Evolutionary conservation across 1,140 invertebrate species (phyloP), one percentile per base, ranked within the genome.

Genomic region (Helicoverpa armigera): DNA sequence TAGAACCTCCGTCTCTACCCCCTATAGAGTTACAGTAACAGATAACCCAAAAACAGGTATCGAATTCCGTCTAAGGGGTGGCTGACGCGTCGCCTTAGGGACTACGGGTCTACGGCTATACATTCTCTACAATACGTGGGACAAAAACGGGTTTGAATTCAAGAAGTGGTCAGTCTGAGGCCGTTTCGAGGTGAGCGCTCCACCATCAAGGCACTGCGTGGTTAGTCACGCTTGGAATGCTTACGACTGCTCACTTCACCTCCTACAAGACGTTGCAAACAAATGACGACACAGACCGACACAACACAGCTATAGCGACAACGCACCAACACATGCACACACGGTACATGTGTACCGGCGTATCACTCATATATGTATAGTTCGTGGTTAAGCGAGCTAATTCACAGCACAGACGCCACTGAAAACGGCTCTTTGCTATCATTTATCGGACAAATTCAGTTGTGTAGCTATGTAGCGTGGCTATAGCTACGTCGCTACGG

Each of bases 211-310:
- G 85, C 86, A 88, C 85, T 86, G 87, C 83, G 86, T 43, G 83
- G 87, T 91, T 91, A 91, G 90, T 93, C 91, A 92, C 88, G 89
- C 88, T 91, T 81, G 89, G 88, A 88, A 90, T 90, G 90, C 83
- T 88, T 86, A 84, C 82, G 85, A 87, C 88, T 85, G 84, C 82
- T 73, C 63, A 69, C 60, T 82, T 80, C 69, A 16, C 77, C 85
- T 86, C 83, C 84, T 88, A 88, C 85, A 87, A 90, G 83, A 83
- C 86, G 80, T 63, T 78, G 81, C 82, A 81, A 84, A 84, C 82
- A 77, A 83, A 81, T 87, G 83, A 84, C 83, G 84, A 80, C 76
- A 83, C 63, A 29, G 50, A 54, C 61, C 35, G 18, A 58, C 48
- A 67, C 60, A 14, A 65, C 72, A 61, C 65, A 76, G 18, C 35